Percentiles rank a stretch among this genome's conserved stretches.
Evolutionary conservation across 2,797 vertebrate species (phyloP).

Genomic region (Hemibagrus guttatus): DNA sequence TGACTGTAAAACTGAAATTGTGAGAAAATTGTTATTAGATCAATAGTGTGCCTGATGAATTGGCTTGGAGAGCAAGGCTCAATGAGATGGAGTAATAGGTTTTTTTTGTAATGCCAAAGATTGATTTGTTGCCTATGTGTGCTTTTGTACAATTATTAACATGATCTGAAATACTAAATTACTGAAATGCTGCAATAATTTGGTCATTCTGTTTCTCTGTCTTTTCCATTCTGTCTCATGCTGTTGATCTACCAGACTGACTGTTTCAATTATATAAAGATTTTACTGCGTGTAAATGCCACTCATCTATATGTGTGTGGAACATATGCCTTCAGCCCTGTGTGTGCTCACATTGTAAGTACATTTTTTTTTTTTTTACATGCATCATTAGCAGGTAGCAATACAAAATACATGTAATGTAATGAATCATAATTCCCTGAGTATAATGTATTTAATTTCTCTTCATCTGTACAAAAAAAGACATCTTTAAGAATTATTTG

Average conservation of each 20-base stretch:
- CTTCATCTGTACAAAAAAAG: neutral
- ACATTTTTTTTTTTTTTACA: slow-evolving; percentile 16
- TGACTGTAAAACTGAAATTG: neutral
- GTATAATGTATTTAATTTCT: no score
- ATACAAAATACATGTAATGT: slow-evolving; percentile 58
- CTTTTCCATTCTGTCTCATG: slow-evolving; percentile 21
- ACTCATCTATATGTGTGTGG: slow-evolving; percentile 93
- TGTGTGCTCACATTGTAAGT: slow-evolving; percentile 93
- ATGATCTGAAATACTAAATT: neutral
- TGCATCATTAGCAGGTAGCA: slow-evolving; percentile 31
- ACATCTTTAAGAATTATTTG: neutral
- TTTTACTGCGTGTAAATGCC: slow-evolving; percentile 86
- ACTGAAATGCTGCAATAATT: no score
- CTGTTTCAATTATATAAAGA: slow-evolving; percentile 98
- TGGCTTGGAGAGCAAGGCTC: neutral
- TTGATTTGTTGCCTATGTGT: neutral
- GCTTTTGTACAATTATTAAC: neutral
- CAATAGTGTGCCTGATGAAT: neutral
- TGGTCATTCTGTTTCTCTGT: slow-evolving; percentile 1
- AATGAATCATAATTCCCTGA: slow-evolving; percentile 52
- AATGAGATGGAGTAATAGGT: neutral
- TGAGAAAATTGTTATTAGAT: neutral
- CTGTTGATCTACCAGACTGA: slow-evolving; percentile 78
- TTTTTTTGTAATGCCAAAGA: neutral
- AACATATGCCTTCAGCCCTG: slow-evolving; percentile 93